phyloP scores from a whole-genome alignment of 2,888 invertebrate species.

The Rhingia campestris region DNA sequence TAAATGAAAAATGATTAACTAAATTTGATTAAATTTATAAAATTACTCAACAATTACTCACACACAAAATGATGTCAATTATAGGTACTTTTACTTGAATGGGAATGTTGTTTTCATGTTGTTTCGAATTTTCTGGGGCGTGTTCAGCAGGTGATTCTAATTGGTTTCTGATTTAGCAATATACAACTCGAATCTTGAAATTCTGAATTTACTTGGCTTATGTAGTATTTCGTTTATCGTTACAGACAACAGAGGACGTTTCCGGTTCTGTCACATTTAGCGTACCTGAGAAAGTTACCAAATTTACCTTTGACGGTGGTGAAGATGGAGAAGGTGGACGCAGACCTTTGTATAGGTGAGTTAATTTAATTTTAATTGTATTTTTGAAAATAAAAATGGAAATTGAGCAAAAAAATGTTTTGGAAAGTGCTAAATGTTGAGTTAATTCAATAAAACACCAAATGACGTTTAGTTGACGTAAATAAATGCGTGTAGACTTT shows the following conservation, averaged over 20 bases:
- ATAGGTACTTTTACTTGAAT: neutral
- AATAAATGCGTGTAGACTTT: no score
- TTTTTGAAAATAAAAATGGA: neutral
- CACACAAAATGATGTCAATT: conserved; percentile 9
- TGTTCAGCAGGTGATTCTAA: neutral
- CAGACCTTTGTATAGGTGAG: conserved; percentile 77
- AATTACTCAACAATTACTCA: neutral
- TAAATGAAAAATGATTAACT: neutral
- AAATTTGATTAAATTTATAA: conserved; percentile 1
- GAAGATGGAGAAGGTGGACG: conserved; percentile 73
- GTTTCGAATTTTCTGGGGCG: neutral
- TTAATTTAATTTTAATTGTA: neutral
- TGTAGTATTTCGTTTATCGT: neutral
- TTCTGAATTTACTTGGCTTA: conserved; percentile 66
- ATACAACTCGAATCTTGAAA: neutral
- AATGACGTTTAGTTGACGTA: no score
- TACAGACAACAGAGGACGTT: conserved; percentile 78
- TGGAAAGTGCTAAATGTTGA: no score
- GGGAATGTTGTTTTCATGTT: neutral
- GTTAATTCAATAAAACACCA: no score
- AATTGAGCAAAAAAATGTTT: no score
- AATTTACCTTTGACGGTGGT: conserved; percentile 73
- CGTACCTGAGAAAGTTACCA: conserved; percentile 76
- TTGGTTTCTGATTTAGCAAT: neutral
- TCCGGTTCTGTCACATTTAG: conserved; percentile 76